Evolutionary conservation across 1,140 invertebrate genomes (phyloP).

Genomic region (Tribolium madens): DNA sequence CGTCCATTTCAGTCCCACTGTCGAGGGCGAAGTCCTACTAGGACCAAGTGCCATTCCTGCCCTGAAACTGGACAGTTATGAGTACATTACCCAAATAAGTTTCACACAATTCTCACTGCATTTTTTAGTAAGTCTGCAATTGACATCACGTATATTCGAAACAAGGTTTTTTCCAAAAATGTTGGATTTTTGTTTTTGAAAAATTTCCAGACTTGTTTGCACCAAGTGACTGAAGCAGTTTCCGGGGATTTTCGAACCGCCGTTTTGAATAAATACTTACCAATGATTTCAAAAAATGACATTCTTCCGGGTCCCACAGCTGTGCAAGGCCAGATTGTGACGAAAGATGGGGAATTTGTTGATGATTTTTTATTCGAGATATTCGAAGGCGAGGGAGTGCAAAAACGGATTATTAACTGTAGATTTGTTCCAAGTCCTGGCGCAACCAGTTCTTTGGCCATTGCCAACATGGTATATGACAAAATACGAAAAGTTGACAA

Average conservation of each 20-base stretch:
- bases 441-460: slow-evolving; percentile 96
- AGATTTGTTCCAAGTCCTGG: slow-evolving; percentile 97
- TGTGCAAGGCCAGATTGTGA: slow-evolving; percentile 96
- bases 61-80: slow-evolving; percentile 94
- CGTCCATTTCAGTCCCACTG: slow-evolving; percentile 98
- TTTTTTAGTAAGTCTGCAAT: slow-evolving; percentile 81
- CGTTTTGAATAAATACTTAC: slow-evolving; percentile 88
- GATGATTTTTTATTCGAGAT: slow-evolving; percentile 97
- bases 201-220: slow-evolving; percentile 84
- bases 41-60: slow-evolving; percentile 98
- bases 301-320: slow-evolving; percentile 88
- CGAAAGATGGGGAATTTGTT: slow-evolving; percentile 86
- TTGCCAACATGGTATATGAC: slow-evolving; percentile 92
- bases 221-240: slow-evolving; percentile 87
- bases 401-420: slow-evolving; percentile 88
- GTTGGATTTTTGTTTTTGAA: slow-evolving; percentile 87
- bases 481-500: slow-evolving; percentile 76
- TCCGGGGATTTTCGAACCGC: slow-evolving; percentile 83
- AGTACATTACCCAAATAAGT: slow-evolving; percentile 65
- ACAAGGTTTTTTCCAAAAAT: slow-evolving; percentile 84
- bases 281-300: slow-evolving; percentile 80
- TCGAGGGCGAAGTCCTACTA: slow-evolving; percentile 94
- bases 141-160: slow-evolving; percentile 82
- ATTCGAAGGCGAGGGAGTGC: slow-evolving; percentile 71
- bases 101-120: not conserved